Percentiles rank a stretch among this genome's conserved stretches.
Conservation (phyloP, 2,888 invertebrate genomes). For the Brenthis hecate region DNA sequence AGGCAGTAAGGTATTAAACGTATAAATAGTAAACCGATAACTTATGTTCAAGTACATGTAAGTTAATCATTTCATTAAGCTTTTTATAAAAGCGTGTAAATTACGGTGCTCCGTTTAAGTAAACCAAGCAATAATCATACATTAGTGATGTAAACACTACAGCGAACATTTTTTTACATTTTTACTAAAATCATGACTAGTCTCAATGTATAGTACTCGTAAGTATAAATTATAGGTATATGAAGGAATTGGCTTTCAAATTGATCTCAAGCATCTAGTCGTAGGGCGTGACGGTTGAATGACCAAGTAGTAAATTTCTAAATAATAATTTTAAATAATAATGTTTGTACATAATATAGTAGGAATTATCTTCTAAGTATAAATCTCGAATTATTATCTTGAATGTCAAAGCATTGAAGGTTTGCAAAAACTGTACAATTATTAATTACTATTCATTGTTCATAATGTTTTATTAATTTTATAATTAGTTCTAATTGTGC, state of each 20-base stretch:
- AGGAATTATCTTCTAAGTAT: not conserved
- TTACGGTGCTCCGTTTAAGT: conserved; percentile 21
- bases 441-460: no score
- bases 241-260: conserved; percentile 60
- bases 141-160: conserved; percentile 1
- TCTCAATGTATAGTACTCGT: not conserved
- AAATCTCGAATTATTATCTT: no score
- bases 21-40: no score
- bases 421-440: no score
- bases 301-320: conserved; percentile 27
- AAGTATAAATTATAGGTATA: conserved; percentile 27
- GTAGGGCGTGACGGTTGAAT: conserved; percentile 36
- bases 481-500: no score
- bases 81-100: conserved; percentile 2
- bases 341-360: conserved; percentile 6
- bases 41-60: no score
- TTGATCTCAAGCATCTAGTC: conserved; percentile 66
- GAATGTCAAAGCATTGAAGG: no score
- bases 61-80: no score
- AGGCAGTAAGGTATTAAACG: no score
- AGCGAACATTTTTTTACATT: conserved; percentile 26
- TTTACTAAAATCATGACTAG: conserved; percentile 11
- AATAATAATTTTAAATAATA: conserved; percentile 4
- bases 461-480: no score
- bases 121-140: conserved; percentile 28